Conservation (phyloP, 2,797 vertebrate species). For the Taenioides sp. region DNA sequence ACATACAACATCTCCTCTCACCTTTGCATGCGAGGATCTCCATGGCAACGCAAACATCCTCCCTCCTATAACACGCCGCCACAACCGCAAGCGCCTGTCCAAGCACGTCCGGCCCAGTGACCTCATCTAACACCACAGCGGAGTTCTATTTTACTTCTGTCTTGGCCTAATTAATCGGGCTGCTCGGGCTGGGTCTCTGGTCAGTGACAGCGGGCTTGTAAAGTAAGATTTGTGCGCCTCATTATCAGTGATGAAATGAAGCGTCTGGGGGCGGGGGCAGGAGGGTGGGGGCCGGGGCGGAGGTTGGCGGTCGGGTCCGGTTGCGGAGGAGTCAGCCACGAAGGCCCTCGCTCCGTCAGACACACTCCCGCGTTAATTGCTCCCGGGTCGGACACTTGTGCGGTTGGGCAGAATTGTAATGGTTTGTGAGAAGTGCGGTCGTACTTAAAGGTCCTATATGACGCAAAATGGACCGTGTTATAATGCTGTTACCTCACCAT, state of each 20-base stretch:
- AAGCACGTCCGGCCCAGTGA: conserved; percentile 51
- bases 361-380: conserved; percentile 69
- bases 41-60: neutral
- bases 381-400: conserved; percentile 63
- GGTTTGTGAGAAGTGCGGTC: conserved; percentile 68
- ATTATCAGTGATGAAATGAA: conserved; percentile 78
- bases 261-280: conserved; percentile 66
- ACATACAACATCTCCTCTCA: neutral
- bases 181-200: conserved; percentile 41
- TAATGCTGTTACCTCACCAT: no score
- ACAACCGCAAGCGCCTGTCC: conserved; percentile 22
- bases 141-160: conserved; percentile 59
- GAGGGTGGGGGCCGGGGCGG: conserved; percentile 25
- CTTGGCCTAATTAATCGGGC: conserved; percentile 75
- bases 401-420: conserved; percentile 70
- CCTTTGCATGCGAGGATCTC: neutral
- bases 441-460: conserved; percentile 20
- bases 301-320: conserved; percentile 4
- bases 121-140: conserved; percentile 50
- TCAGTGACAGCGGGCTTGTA: conserved; percentile 76
- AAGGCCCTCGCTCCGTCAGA: conserved; percentile 55
- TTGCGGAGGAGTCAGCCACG: conserved; percentile 47
- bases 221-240: conserved; percentile 77
- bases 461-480: no score
- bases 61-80: conserved; percentile 19